Evolutionary conservation across 2,113 vertebrate species (phyloP).

Genomic region (Eurystomus gularis): DNA sequence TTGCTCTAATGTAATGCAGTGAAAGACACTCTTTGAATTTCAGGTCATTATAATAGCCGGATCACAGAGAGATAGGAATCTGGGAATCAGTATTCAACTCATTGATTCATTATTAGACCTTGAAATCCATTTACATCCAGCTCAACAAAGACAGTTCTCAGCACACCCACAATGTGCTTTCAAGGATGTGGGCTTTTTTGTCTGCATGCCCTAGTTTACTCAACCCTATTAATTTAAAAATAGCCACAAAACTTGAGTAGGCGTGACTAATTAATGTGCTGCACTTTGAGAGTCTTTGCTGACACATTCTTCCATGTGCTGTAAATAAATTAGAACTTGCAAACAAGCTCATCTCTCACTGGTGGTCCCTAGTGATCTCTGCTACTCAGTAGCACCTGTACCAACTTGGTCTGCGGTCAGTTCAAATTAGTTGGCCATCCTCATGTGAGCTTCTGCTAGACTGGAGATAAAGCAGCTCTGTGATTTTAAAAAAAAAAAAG

Average conservation of each 20-base stretch:
- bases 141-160: constrained; percentile 24
- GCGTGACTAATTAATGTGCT: constrained; percentile 21
- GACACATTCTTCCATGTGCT: neutral
- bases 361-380: neutral
- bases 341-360: neutral
- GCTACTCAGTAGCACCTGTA: neutral
- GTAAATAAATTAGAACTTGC: constrained; percentile 4
- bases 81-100: neutral
- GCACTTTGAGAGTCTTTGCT: constrained; percentile 20
- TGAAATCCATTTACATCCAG: constrained; percentile 44
- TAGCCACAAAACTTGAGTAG: constrained; percentile 44
- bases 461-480: neutral
- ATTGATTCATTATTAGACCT: constrained; percentile 38
- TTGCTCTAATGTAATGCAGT: neutral
- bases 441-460: neutral
- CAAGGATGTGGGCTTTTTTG: constrained; percentile 21
- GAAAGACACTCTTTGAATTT: neutral
- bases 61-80: neutral
- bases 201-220: constrained; percentile 34
- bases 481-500: neutral
- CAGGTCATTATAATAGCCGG: neutral
- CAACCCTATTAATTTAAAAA: constrained; percentile 43
- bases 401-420: neutral
- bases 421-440: neutral
- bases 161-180: neutral